Evolutionary conservation across 2,888 invertebrate species (phyloP), one percentile per base, ranked within the genome.

Genomic region (Stenurella melanura): DNA sequence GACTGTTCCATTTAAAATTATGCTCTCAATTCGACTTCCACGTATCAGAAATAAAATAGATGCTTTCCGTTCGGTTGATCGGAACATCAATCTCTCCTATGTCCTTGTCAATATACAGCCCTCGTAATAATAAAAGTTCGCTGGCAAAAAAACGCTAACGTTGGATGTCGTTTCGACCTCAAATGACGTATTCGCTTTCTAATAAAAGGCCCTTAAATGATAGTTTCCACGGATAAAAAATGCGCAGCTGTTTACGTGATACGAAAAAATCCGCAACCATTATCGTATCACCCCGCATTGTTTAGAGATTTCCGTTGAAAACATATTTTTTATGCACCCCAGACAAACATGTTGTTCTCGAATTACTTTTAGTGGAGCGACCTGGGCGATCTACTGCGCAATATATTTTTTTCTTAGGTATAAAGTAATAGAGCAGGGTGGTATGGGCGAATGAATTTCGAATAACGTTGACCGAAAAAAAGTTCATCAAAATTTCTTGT

Each of bases 271-370:
- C n/a, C 30, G 26, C 11, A n/a, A 1, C 21, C 60, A 50, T 50
- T 50, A 50, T 50, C 9, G 50, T 50, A 50, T 15, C 42, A 0
- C 4, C 50, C 50, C 50, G 15, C 50, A 50, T 50, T 50, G 50
- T 50, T 50, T 50, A n/a, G 50, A 50, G 50, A 50, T 50, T 50
- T 60, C 60, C 60, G 60, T 15, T 58, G 17, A 61, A 61, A 61
- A 64, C 64, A 42, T 42, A 42, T 64, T 64, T 64, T 64, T 64
- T 30, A 42, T 11, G 38, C 18, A 19, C 18, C 64, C 19, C 64
- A 18, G 34, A 60, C 60, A 70, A 70, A 70, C 70, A 70, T 60
- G 70, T 70, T 70, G 26, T 70, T 70, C 70, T 70, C 70, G 34
- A 42, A 34, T 70, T 58, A 70, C 70, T 60, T 42, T n/a, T n/a